Percentiles rank a stretch among this genome's conserved stretches.
Conservation (phyloP, 2,113 vertebrate species). For the Blennius ocellaris region DNA sequence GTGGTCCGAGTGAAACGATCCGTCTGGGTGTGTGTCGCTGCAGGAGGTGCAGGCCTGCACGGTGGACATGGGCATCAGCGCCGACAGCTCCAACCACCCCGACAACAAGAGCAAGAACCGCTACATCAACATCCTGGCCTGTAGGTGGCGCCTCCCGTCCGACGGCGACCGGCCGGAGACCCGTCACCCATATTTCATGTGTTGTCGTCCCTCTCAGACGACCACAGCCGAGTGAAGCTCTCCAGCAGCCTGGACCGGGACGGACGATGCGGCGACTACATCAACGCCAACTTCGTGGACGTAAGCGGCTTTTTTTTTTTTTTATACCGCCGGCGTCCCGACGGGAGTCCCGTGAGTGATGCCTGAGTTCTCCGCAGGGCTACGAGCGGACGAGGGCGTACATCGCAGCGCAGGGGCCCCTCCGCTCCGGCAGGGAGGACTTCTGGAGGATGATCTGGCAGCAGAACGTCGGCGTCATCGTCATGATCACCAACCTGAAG, state of each 20-base stretch:
- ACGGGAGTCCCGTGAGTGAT: not conserved
- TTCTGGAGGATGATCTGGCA: constrained; percentile 99
- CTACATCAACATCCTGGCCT: constrained; percentile 97
- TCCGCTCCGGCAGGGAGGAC: constrained; percentile 92
- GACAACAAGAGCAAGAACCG: constrained; percentile 98
- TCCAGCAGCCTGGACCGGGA: constrained; percentile 90
- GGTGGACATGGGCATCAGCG: constrained; percentile 91
- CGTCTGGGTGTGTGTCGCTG: constrained; percentile 46
- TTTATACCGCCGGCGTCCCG: not conserved
- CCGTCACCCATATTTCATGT: no score
- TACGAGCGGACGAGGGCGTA: constrained; percentile 95
- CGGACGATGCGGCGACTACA: constrained; percentile 92
- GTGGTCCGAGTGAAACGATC: no score
- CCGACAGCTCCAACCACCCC: constrained; percentile 93
- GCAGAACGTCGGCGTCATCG: constrained; percentile 93
- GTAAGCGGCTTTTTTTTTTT: constrained; percentile 82
- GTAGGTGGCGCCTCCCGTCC: constrained; percentile 78
- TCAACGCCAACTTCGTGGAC: constrained; percentile 97
- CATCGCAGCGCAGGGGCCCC: constrained; percentile 95
- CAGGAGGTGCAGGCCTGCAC: constrained; percentile 97
- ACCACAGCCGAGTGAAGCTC: constrained; percentile 96
- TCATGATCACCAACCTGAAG: constrained; percentile 98
- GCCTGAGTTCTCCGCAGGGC: constrained; percentile 81
- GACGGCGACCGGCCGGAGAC: not conserved
- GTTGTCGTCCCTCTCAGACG: constrained; percentile 82